These are phyloP conservation scores for Trichogramma evanescens DNA, from an alignment of 2,888 invertebrate species.

Conservation along the genomic window DNA sequence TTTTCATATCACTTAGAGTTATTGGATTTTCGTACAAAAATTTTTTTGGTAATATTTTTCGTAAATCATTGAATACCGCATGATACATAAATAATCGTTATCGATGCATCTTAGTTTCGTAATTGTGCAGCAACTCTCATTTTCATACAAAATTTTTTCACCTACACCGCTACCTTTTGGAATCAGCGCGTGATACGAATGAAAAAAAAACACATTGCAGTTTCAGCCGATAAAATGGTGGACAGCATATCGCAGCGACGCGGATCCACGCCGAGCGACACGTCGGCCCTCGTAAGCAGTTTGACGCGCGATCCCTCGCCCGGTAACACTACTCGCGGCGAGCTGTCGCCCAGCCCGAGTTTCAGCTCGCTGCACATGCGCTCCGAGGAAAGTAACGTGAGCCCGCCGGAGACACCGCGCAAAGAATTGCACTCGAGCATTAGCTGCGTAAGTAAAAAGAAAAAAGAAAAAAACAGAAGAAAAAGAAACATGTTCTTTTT, in stretches of 20 bases:
- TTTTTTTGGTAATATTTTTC: no score
- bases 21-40: no score
- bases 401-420: constrained; percentile 49
- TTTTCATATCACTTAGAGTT: neutral
- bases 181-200: constrained; percentile 2
- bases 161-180: neutral
- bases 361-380: constrained; percentile 52
- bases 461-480: no score
- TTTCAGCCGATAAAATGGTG: constrained; percentile 43
- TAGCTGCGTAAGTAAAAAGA: neutral
- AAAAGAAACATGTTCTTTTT: no score
- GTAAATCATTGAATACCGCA: no score
- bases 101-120: no score
- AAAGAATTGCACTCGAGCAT: constrained; percentile 30
- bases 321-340: constrained; percentile 48
- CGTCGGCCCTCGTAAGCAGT: constrained; percentile 57
- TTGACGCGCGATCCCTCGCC: constrained; percentile 58
- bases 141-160: no score
- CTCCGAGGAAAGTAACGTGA: constrained; percentile 48
- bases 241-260: constrained; percentile 49
- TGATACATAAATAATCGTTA: no score
- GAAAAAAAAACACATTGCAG: neutral
- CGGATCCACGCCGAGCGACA: constrained; percentile 56
- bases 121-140: no score
- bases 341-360: constrained; percentile 53